Evolutionary conservation across 2,113 vertebrate genomes (phyloP).

Genomic region (Rostratula benghalensis): DNA sequence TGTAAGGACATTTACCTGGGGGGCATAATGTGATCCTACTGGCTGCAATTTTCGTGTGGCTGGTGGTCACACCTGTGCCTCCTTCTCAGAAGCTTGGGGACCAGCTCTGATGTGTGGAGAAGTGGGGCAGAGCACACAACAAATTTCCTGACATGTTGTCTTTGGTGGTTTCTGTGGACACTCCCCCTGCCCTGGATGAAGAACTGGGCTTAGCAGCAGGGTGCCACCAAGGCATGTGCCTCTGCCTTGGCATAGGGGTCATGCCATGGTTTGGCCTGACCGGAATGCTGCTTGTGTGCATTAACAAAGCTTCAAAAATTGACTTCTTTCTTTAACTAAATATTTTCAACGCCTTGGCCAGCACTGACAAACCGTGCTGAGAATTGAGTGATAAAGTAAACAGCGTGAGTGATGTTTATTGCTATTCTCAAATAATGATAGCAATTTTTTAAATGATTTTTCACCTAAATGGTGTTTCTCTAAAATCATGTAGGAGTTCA

Average conservation of each 20-base stretch:
- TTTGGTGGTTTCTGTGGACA: background rate
- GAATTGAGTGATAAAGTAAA: conserved; percentile 55
- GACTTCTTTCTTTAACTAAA: background rate
- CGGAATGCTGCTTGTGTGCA: background rate
- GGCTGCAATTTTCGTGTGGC: background rate
- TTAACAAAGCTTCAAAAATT: background rate
- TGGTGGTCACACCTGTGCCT: background rate
- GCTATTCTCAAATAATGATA: conserved; percentile 43
- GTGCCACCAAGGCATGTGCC: fast-evolving
- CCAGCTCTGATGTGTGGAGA: background rate
- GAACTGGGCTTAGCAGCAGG: background rate
- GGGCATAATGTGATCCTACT: background rate
- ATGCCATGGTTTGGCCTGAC: background rate
- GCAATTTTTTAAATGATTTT: conserved; percentile 57
- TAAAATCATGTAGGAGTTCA: conserved; percentile 54
- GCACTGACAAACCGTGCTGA: background rate
- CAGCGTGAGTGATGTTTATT: conserved; percentile 47
- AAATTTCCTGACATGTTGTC: background rate
- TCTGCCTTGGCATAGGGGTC: background rate
- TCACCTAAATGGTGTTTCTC: conserved; percentile 50
- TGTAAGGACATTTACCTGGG: background rate
- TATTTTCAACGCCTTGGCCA: conserved; percentile 3
- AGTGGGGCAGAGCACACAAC: background rate
- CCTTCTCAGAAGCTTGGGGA: fast-evolving
- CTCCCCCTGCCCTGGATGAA: fast-evolving